Conservation (phyloP, 2,113 vertebrate genomes). For the Carettochelys insculpta region DNA sequence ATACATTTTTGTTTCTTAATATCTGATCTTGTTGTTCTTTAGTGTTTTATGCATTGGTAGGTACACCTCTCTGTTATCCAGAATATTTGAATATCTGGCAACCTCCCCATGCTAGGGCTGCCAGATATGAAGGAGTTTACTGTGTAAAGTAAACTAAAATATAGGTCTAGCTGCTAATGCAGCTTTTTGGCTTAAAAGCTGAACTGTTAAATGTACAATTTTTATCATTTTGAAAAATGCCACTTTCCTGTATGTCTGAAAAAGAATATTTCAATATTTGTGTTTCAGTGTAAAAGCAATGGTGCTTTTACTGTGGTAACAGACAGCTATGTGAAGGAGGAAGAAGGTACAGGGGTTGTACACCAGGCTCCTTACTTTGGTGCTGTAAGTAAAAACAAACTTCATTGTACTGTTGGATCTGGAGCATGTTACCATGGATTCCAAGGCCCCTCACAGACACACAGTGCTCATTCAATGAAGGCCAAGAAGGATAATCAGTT, state of each 20-base stretch:
- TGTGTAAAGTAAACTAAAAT: background rate
- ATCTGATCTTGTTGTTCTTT: no score
- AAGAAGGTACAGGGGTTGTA: conserved; percentile 95
- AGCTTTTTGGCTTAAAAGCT: background rate
- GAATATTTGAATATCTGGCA: no score
- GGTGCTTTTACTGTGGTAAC: conserved; percentile 91
- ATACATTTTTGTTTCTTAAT: no score
- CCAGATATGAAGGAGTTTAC: no score
- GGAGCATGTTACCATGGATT: rapidly evolving
- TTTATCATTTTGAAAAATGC: background rate
- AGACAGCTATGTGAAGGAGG: conserved; percentile 93
- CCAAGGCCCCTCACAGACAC: background rate
- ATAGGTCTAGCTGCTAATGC: background rate
- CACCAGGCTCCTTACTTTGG: conserved; percentile 98
- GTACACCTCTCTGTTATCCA: no score
- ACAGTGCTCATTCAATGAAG: background rate
- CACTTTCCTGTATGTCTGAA: rapidly evolving
- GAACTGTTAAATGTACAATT: background rate
- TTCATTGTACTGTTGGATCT: background rate
- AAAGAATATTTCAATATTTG: background rate
- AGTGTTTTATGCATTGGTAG: no score
- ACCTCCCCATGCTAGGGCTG: no score
- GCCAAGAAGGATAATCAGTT: background rate
- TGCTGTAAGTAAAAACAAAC: conserved; percentile 84
- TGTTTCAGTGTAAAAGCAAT: conserved; percentile 82